Conservation (phyloP, 2,888 invertebrate genomes). For the Parnassius apollo region DNA sequence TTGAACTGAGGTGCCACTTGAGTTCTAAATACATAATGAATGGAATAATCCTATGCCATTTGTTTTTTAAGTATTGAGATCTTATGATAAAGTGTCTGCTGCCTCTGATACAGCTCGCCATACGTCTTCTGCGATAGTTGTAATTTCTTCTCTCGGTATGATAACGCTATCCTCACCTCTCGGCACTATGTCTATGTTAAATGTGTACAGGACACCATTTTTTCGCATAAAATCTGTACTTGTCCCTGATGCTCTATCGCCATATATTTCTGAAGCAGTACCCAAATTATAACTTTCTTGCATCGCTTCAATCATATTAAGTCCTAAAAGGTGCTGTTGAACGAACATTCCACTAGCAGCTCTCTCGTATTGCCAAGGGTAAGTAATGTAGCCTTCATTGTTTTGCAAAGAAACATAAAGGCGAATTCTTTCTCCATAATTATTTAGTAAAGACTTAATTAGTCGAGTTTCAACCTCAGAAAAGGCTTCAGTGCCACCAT, state of each 20-base stretch:
- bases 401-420: slow-evolving; percentile 88
- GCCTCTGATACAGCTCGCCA: slow-evolving; percentile 58
- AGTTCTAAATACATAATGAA: too few species aligned
- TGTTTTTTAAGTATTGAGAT: not conserved
- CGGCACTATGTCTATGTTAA: slow-evolving; percentile 54
- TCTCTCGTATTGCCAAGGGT: slow-evolving; percentile 85
- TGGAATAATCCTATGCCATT: too few species aligned
- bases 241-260: slow-evolving; percentile 63
- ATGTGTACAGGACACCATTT: slow-evolving; percentile 50
- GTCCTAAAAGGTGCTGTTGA: slow-evolving; percentile 52
- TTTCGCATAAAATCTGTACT: slow-evolving; percentile 56
- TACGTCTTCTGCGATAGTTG: slow-evolving; percentile 49
- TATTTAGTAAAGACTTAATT: slow-evolving; percentile 78
- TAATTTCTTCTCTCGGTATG: slow-evolving; percentile 54
- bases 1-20: too few species aligned
- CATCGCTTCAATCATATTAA: slow-evolving; percentile 52
- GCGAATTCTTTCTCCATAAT: slow-evolving; percentile 67
- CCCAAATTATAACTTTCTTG: slow-evolving; percentile 47
- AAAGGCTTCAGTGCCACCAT: slow-evolving; percentile 81
- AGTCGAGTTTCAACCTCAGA: slow-evolving; percentile 85
- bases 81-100: slow-evolving; percentile 38
- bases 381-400: slow-evolving; percentile 84
- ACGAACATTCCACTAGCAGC: slow-evolving; percentile 64
- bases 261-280: slow-evolving; percentile 49
- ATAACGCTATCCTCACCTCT: slow-evolving; percentile 47